Evolutionary conservation across 2,113 vertebrate species (phyloP), one percentile per base, ranked within the genome.

Genomic region (Capra hircus): DNA sequence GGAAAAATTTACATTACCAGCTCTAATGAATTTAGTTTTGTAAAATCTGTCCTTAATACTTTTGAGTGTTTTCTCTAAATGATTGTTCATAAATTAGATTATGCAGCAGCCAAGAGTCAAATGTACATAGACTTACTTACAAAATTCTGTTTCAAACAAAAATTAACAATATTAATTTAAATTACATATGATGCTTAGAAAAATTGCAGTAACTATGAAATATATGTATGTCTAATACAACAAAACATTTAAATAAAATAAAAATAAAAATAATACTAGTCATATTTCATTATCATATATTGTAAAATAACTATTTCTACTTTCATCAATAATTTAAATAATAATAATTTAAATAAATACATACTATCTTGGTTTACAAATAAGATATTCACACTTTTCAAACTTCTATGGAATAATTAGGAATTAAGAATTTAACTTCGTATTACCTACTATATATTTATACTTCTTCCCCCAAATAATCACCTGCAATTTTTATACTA

Each of bases 51-150:
- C 62, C 36, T 93, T 89, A 62, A 82, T 77, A 57, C 9, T 84
- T 57, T 16, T 36, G 21, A 74, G 50, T 71, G 8, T 45, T 92
- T 17, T 43, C n/a, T 62, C 40, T 91, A 95, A 92, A 85, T 25
- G 96, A 62, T 4, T 89, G 77, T 84, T 95, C 86, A 62, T 81
- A 85, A 98, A 88, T n/a, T n/a, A 86, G 2, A 90, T 11, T 78
- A 53, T n/a, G n/a, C 2, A 94, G 93, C 21, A 88, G 23, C 86
- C 92, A 78, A 48, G 19, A 57, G 88, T 86, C 78, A 93, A 90
- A 91, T 84, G 4, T 77, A 91, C 1, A 87, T 27, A 81, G 2
- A 11, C 36, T 60, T 88, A 52, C 40, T 82, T 64, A 64, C 30
- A 12, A 90, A 87, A 77, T 52, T 92, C 6, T 88, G 16, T 21